These are phyloP conservation scores for Meriones psammophilus DNA, from an alignment of 2,797 vertebrate genomes.

Conservation along the genomic window DNA sequence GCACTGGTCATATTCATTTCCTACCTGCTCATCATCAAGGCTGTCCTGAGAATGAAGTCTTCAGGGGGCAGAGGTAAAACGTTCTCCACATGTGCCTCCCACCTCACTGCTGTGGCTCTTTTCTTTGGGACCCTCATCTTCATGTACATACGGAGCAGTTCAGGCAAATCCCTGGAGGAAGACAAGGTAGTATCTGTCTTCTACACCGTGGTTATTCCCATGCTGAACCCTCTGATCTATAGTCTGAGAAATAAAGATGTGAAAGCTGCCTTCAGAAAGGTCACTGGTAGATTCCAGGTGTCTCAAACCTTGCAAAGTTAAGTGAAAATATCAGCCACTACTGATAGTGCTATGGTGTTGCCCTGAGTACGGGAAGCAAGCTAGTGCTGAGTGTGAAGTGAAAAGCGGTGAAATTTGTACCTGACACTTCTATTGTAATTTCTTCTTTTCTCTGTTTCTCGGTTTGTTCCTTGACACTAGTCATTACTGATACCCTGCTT, in stretches of 20 bases:
- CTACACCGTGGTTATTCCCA: slow-evolving; percentile 77
- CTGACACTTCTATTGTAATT: not conserved
- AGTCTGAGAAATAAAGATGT: slow-evolving; percentile 80
- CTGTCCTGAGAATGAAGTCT: slow-evolving; percentile 64
- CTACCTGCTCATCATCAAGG: slow-evolving; percentile 74
- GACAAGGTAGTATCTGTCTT: slow-evolving; percentile 75
- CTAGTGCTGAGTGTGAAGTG: not conserved
- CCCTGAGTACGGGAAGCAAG: not conserved
- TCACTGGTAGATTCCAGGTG: not conserved
- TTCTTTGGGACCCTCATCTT: slow-evolving; percentile 80
- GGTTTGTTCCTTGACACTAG: not conserved
- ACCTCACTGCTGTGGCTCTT: slow-evolving; percentile 76
- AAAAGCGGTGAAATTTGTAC: not conserved
- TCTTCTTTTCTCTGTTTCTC: not conserved
- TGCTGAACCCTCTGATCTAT: slow-evolving; percentile 81
- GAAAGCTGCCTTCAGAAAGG: slow-evolving; percentile 68
- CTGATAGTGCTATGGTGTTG: not conserved
- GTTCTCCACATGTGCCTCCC: slow-evolving; percentile 79
- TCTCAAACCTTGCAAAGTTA: not conserved
- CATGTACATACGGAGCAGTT: slow-evolving; percentile 68
- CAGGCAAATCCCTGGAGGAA: slow-evolving; percentile 70
- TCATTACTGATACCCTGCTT: not conserved
- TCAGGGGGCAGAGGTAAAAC: slow-evolving; percentile 69
- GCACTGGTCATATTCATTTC: slow-evolving; percentile 75
- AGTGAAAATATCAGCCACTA: not conserved